A percentile compares a stretch with the other conserved stretches of the same genome.
Conservation (phyloP, 2,797 vertebrate species). For the Oryzias dopingdopingensis region DNA sequence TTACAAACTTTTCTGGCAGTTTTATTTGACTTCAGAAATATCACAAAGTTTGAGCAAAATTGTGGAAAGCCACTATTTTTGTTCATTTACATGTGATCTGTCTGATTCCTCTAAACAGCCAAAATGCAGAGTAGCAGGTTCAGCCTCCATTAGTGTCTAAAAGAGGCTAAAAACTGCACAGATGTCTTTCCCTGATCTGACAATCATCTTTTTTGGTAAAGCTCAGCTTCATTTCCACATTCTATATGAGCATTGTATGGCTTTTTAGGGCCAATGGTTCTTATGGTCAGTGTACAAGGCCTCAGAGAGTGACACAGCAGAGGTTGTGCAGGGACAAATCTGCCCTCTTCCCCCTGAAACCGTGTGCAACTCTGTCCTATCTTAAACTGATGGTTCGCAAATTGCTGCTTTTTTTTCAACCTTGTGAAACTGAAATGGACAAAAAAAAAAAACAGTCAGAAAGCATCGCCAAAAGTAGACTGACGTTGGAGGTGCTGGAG, state of each 20-base stretch:
- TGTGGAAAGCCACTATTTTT: too few species aligned
- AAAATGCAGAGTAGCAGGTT: too few species aligned
- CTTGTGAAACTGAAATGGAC: constrained; percentile 30
- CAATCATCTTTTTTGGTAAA: constrained; percentile 25
- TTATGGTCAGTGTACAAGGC: constrained; percentile 26
- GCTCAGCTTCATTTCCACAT: constrained; percentile 32
- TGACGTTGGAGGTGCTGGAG: constrained; percentile 74
- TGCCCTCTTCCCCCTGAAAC: constrained; percentile 18
- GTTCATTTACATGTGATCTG: too few species aligned
- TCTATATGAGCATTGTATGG: constrained; percentile 11
- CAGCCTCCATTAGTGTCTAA: too few species aligned
- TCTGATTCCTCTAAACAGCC: too few species aligned
- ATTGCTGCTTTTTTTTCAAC: constrained; percentile 74
- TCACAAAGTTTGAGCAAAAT: too few species aligned
- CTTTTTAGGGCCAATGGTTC: constrained; percentile 23
- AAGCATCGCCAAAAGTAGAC: neutral
- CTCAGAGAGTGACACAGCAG: constrained; percentile 14
- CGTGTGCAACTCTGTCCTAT: constrained; percentile 66
- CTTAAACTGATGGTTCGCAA: constrained; percentile 59
- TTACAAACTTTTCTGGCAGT: too few species aligned
- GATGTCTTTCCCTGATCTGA: constrained; percentile 2
- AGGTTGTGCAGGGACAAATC: constrained; percentile 4
- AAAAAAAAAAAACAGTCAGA: too few species aligned
- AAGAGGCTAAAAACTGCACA: too few species aligned
- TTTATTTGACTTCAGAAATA: too few species aligned